Evolutionary conservation across 2,888 invertebrate genomes (phyloP), one percentile per base, ranked within the genome.

Genomic region (Salpingus planirostris): DNA sequence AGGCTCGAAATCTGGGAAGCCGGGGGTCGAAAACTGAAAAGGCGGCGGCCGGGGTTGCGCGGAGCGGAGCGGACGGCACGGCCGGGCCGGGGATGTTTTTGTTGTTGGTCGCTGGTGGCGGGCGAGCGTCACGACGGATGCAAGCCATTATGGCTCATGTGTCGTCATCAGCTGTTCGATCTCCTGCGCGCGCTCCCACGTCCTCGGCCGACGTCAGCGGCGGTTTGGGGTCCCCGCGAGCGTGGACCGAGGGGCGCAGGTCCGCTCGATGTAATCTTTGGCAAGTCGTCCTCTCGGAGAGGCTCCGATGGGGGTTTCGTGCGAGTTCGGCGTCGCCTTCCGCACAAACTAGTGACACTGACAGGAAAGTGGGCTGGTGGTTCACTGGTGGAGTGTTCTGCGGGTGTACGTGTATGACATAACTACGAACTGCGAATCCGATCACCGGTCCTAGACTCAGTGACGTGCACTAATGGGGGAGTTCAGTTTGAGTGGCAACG

Each of bases 401-500:
- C 49, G 50, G 45, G 52, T 54, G 46, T 54, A 53, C 51, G 54
- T 55, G 52, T 54, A 55, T 57, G 57, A 57, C 54, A 55, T 55
- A 55, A 55, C 52, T 38, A 50, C 49, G n/a, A n/a, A n/a, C n/a
- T 24, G 48, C 44, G 24, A 34, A 11, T 15, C 29, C 43, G 47
- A 49, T 47, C 49, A 48, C 43, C 47, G 49, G 46, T 46, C 50
- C 51, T 52, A 44, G 41, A 49, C 49, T 46, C 54, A 54, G 56
- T 55, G 57, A 59, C 56, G 52, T 57, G 54, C 54, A 55, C 62
- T 63, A 59, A 65, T 65, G 64, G 65, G 65, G 59, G 65, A 65
- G 56, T 65, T 65, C 59, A 64, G 59, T 57, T 60, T 64, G 52
- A 64, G 61, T 60, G 60, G 58, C 47, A 64, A 61, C 57, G 51